A percentile compares a stretch with the other conserved stretches of the same genome.
Conservation (phyloP, 2,888 invertebrate genomes). For the Netelia melanura region DNA sequence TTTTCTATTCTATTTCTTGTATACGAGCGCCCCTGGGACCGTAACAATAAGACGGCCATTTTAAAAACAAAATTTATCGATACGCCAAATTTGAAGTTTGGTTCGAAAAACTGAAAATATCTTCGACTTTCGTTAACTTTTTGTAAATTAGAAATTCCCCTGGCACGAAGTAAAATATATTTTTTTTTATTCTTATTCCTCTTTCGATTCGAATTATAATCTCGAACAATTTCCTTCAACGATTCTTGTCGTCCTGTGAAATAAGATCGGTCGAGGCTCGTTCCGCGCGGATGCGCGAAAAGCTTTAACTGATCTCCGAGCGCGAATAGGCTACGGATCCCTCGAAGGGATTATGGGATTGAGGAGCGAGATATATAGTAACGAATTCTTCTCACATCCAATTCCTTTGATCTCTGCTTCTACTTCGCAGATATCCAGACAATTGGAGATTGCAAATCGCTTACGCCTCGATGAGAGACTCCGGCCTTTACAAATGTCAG, state of each 20-base stretch:
- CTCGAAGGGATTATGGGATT: slow-evolving; percentile 23
- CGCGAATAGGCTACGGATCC: slow-evolving; percentile 14
- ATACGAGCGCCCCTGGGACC: too few relatives aligned
- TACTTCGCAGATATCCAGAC: slow-evolving; percentile 85
- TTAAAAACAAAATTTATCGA: too few relatives aligned
- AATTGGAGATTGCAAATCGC: slow-evolving; percentile 88
- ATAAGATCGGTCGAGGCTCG: slow-evolving; percentile 19
- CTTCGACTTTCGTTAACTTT: too few relatives aligned
- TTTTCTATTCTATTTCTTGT: too few relatives aligned
- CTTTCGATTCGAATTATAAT: neutral
- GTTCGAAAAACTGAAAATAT: too few relatives aligned
- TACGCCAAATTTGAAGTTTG: too few relatives aligned
- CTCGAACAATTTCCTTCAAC: neutral
- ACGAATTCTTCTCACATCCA: slow-evolving; percentile 44
- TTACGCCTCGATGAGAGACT: slow-evolving; percentile 87
- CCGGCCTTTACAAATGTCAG: slow-evolving; percentile 89
- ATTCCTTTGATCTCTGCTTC: slow-evolving; percentile 55
- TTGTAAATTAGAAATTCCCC: too few relatives aligned
- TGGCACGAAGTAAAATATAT: too few relatives aligned
- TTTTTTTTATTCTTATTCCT: neutral
- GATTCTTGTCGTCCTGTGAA: neutral
- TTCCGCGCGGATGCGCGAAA: slow-evolving; percentile 24
- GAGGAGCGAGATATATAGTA: slow-evolving; percentile 4
- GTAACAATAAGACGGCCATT: too few relatives aligned
- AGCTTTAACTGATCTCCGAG: slow-evolving; percentile 37